A percentile compares a stretch with the other conserved stretches of the same genome.
Conservation (phyloP, 2,113 vertebrate species). For the Regulus satrapa region DNA sequence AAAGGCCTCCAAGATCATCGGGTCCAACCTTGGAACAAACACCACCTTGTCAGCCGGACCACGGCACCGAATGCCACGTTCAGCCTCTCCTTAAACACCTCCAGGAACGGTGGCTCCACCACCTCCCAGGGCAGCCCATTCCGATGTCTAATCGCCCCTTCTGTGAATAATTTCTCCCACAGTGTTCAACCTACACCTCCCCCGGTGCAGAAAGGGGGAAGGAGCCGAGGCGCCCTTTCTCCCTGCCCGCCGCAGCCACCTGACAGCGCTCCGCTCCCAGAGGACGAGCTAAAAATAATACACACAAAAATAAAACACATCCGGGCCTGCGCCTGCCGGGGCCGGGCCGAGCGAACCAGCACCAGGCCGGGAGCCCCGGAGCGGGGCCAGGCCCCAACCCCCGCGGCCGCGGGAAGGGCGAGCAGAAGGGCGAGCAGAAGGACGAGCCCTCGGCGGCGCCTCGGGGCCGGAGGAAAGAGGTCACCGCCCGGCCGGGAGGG, state of each 20-base stretch:
- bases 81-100: background rate
- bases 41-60: background rate
- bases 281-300: conserved; percentile 27
- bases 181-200: background rate
- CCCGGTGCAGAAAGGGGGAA: background rate
- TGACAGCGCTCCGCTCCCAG: background rate
- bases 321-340: background rate
- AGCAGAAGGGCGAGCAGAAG: background rate
- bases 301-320: background rate
- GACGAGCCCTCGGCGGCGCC: background rate
- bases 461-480: background rate
- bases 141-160: background rate
- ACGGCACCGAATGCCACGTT: background rate
- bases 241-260: background rate
- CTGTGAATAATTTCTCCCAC: background rate
- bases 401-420: background rate
- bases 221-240: background rate
- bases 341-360: background rate
- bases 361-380: background rate
- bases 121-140: background rate
- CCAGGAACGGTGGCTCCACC: background rate
- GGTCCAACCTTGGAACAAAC: background rate
- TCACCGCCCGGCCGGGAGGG: background rate
- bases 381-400: background rate
- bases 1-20: background rate